Conservation (phyloP, 2,888 invertebrate species). For the Branchipolynoe longqiensis region DNA sequence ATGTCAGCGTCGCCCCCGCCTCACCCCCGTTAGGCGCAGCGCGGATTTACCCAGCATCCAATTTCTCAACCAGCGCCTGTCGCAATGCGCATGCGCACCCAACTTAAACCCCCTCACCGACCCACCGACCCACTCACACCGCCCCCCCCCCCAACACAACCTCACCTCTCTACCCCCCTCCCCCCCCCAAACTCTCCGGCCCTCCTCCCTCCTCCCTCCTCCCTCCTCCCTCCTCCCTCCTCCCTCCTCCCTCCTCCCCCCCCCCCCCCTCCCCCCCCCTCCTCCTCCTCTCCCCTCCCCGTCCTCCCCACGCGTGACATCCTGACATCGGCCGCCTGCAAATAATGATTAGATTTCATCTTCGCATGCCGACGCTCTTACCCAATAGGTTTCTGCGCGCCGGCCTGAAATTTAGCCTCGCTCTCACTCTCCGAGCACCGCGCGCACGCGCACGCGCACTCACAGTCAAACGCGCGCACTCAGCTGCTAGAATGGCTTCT, state of each 20-base stretch:
- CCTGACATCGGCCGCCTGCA: constrained; percentile 44
- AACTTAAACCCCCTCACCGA: constrained; percentile 44
- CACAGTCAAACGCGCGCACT: no score
- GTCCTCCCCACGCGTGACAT: constrained; percentile 51
- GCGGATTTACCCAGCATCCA: constrained; percentile 49
- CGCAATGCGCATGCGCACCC: no score
- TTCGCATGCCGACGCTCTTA: constrained; percentile 52
- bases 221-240: no score
- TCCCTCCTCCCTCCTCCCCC: no score
- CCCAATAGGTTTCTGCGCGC: constrained; percentile 37
- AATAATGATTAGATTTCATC: constrained; percentile 52
- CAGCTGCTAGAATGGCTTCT: no score
- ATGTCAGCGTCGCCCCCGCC: constrained; percentile 41
- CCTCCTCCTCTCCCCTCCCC: neutral
- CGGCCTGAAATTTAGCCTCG: constrained; percentile 29
- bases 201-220: no score
- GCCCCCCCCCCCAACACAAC: no score
- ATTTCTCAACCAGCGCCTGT: constrained; percentile 41
- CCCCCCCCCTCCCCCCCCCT: neutral
- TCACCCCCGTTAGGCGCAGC: constrained; percentile 33
- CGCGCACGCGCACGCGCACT: no score
- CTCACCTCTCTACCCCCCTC: no score
- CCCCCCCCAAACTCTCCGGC: no score
- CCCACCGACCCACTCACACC: no score
- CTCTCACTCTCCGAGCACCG: neutral